A percentile compares a stretch with the other conserved stretches of the same genome.
These are phyloP conservation scores for Allophyes oxyacanthae DNA, from an alignment of 2,888 invertebrate species.

Conservation along the genomic window DNA sequence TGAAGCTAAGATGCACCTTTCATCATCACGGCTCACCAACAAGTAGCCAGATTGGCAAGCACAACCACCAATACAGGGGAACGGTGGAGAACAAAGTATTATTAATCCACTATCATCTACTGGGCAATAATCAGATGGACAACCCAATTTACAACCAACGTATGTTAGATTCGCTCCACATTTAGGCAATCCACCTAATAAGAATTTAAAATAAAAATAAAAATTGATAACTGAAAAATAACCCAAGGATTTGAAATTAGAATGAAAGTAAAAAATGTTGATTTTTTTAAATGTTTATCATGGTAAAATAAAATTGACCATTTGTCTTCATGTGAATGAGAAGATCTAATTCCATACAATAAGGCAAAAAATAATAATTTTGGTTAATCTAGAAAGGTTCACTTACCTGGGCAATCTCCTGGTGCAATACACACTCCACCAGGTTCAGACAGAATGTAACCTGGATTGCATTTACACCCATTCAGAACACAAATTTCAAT, in stretches of 20 bases:
- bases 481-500: slow-evolving; percentile 27
- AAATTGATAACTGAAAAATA: too few relatives aligned
- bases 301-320: too few relatives aligned
- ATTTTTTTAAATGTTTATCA: too few relatives aligned
- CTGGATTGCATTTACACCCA: slow-evolving; percentile 63
- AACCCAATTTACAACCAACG: slow-evolving; percentile 57
- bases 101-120: slow-evolving; percentile 53
- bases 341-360: too few relatives aligned
- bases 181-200: slow-evolving; percentile 20
- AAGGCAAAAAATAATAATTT: too few relatives aligned
- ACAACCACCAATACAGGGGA: slow-evolving; percentile 70
- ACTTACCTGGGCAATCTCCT: slow-evolving; percentile 51
- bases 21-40: slow-evolving; percentile 26
- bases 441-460: slow-evolving; percentile 50
- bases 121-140: slow-evolving; percentile 66
- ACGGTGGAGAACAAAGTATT: slow-evolving; percentile 58
- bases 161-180: slow-evolving; percentile 63
- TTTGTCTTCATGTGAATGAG: too few relatives aligned
- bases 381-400: not conserved
- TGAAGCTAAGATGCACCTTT: slow-evolving; percentile 22
- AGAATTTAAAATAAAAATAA: not conserved
- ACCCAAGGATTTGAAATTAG: too few relatives aligned
- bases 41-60: slow-evolving; percentile 61
- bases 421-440: slow-evolving; percentile 55
- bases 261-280: too few relatives aligned